phyloP scores from a whole-genome alignment of 1,140 invertebrate genomes.

The Prorops nasuta region DNA sequence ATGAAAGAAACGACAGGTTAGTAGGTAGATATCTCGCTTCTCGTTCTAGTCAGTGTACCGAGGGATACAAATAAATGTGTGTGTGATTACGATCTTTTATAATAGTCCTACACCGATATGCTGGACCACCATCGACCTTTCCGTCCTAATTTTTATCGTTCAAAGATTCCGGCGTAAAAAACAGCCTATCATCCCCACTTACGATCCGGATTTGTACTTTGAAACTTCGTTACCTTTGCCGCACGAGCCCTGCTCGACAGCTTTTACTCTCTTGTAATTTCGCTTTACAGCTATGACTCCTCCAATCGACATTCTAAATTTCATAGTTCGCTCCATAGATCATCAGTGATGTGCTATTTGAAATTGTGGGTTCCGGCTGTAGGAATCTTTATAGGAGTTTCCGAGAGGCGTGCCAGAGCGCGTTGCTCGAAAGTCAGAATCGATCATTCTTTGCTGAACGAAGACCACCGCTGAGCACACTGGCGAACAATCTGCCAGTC shows the following conservation, averaged over 20 bases:
- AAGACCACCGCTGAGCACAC: conserved; percentile 34
- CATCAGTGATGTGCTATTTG: too few species aligned
- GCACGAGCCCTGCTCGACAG: too few species aligned
- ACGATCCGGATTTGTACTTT: too few species aligned
- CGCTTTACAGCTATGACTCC: too few species aligned
- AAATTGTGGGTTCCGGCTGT: too few species aligned
- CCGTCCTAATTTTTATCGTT: too few species aligned
- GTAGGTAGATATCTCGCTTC: conserved; percentile 16
- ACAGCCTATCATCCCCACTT: too few species aligned
- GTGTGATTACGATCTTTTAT: conserved; percentile 34
- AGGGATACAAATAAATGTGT: conserved; percentile 36
- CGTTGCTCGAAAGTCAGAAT: conserved; percentile 26
- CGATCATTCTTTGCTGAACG: conserved; percentile 22
- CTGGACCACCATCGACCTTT: conserved; percentile 31
- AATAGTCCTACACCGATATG: conserved; percentile 10
- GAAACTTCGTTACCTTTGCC: too few species aligned
- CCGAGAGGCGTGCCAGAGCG: conserved; percentile 28
- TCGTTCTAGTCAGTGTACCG: conserved; percentile 23
- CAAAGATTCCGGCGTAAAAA: too few species aligned
- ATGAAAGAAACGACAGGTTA: conserved; percentile 26
- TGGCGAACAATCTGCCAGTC: conserved; percentile 32
- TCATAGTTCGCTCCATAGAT: too few species aligned
- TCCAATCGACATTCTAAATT: too few species aligned
- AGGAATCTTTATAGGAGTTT: conserved; percentile 24
- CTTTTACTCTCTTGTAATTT: too few species aligned